Evolutionary conservation across 1,140 invertebrate genomes (phyloP).

Genomic region (Tetramorium alpestre): DNA sequence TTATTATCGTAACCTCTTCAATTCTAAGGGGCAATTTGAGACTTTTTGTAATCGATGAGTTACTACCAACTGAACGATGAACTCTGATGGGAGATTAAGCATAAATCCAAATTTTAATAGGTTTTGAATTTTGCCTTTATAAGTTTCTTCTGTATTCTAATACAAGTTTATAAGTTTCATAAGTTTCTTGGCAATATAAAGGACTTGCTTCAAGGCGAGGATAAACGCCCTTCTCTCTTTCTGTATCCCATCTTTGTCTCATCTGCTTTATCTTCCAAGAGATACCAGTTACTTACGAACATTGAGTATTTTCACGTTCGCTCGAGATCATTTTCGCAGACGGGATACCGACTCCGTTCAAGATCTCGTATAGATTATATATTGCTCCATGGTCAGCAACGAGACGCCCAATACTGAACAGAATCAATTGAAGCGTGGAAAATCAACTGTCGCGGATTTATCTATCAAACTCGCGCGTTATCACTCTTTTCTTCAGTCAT

Average conservation of each 20-base stretch:
- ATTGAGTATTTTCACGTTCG: conserved; percentile 81
- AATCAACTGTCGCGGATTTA: background rate
- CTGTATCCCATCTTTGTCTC: background rate
- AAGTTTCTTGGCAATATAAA: conserved; percentile 21
- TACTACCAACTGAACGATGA: background rate
- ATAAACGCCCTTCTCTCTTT: conserved; percentile 13
- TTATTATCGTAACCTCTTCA: background rate
- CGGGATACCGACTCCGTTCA: background rate
- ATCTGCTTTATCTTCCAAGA: conserved; percentile 25
- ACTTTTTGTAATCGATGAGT: background rate
- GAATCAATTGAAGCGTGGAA: background rate
- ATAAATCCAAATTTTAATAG: conserved; percentile 25
- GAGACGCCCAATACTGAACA: background rate
- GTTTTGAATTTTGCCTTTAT: conserved; percentile 20
- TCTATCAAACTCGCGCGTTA: background rate
- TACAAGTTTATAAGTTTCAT: conserved; percentile 24
- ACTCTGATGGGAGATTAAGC: conserved; percentile 24
- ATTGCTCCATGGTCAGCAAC: background rate
- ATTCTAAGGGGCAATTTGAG: background rate
- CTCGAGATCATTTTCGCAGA: conserved; percentile 3
- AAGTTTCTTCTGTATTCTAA: conserved; percentile 14
- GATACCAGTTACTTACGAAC: conserved; percentile 79
- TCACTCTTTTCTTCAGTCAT: conserved; percentile 19
- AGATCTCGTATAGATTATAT: background rate
- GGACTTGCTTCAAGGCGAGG: background rate